Evolutionary conservation across 2,113 vertebrate genomes (phyloP).

Genomic region (Monopterus albus): DNA sequence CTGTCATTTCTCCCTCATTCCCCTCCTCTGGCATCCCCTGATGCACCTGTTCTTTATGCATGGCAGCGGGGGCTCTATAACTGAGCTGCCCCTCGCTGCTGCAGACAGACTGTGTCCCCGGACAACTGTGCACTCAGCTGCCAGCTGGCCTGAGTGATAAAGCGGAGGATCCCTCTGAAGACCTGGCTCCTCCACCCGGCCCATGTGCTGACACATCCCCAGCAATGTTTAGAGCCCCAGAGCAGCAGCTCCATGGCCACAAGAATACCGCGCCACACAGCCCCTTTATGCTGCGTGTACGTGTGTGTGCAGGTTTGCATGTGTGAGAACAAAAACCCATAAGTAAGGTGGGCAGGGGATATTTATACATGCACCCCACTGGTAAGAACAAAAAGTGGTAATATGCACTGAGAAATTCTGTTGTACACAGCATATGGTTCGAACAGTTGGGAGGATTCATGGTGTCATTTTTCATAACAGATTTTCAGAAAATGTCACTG

Average conservation of each 20-base stretch:
- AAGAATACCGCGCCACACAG: neutral
- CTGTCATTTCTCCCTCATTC: conserved; percentile 24
- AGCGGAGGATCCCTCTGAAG: conserved; percentile 28
- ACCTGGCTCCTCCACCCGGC: neutral
- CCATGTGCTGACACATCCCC: conserved; percentile 19
- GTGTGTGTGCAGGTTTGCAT: conserved; percentile 10
- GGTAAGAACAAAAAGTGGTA: conserved; percentile 40
- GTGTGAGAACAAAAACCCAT: conserved; percentile 35
- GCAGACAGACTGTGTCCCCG: conserved; percentile 18
- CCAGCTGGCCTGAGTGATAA: conserved; percentile 11
- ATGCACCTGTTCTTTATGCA: conserved; percentile 51
- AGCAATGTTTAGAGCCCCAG: conserved; percentile 2
- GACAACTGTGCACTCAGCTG: conserved; percentile 59
- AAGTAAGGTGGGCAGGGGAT: conserved; percentile 50
- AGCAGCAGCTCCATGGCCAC: no score
- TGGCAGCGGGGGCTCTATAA: neutral
- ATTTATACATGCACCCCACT: conserved; percentile 53
- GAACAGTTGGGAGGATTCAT: conserved; percentile 17
- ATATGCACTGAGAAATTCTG: conserved; percentile 17
- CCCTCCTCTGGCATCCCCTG: conserved; percentile 4
- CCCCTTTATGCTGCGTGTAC: no score
- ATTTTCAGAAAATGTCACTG: conserved; percentile 1
- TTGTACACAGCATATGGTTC: conserved; percentile 41
- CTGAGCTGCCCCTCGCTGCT: neutral
- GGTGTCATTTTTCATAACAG: conserved; percentile 19